Percentiles rank a stretch among this genome's conserved stretches.
phyloP scores from a whole-genome alignment of 2,797 vertebrate genomes.

The Argyrosomus regius region DNA sequence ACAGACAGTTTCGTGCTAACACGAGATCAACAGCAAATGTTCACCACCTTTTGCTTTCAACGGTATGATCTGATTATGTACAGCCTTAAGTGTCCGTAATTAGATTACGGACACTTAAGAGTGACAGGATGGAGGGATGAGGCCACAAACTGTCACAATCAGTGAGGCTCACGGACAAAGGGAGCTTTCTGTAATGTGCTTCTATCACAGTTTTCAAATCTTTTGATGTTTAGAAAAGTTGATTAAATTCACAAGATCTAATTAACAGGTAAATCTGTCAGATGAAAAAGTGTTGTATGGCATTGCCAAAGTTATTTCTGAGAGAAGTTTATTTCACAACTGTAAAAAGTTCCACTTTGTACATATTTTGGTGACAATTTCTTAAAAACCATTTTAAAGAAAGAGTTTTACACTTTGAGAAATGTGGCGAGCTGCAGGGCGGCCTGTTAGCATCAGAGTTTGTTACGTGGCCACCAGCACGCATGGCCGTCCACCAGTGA shows the following conservation, averaged over 20 bases:
- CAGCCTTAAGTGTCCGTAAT: slow-evolving; percentile 20
- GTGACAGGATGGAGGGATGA: slow-evolving; percentile 5
- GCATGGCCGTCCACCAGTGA: too few species aligned
- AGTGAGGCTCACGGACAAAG: neutral
- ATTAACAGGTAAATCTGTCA: neutral
- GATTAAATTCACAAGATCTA: neutral
- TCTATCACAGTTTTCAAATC: neutral
- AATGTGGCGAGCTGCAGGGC: too few species aligned
- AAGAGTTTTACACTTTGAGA: neutral
- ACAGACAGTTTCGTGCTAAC: neutral
- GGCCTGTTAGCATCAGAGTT: too few species aligned
- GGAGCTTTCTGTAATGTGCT: neutral
- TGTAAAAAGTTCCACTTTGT: neutral
- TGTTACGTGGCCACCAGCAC: too few species aligned
- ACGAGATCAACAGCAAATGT: neutral
- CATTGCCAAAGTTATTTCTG: neutral
- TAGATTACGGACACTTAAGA: neutral
- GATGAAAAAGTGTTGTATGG: neutral
- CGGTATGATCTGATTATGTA: neutral
- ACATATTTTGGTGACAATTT: neutral
- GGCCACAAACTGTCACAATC: slow-evolving; percentile 20
- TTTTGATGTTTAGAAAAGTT: neutral
- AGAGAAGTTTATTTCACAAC: neutral
- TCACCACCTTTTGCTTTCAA: slow-evolving; percentile 12
- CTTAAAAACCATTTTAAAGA: neutral